Evolutionary conservation across 2,797 vertebrate genomes (phyloP).

Genomic region (Acanthurus tractus): DNA sequence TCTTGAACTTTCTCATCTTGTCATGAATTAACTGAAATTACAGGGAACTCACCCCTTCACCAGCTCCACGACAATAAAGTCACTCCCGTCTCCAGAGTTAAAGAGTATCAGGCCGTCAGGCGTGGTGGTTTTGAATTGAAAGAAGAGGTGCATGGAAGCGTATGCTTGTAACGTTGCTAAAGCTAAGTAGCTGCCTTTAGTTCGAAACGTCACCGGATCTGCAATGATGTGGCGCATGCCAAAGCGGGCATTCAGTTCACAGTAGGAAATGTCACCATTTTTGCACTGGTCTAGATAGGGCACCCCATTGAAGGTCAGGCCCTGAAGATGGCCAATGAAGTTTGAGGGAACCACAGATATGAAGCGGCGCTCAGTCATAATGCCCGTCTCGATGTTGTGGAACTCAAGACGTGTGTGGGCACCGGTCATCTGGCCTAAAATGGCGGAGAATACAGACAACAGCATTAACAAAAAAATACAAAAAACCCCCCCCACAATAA

Average conservation of each 20-base stretch:
- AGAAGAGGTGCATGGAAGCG: constrained; percentile 96
- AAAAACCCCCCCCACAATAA: background rate
- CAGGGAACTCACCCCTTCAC: constrained; percentile 92
- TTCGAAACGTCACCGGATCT: constrained; percentile 93
- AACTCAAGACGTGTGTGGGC: constrained; percentile 94
- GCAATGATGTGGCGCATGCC: constrained; percentile 94
- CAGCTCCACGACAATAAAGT: constrained; percentile 96
- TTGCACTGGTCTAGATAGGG: constrained; percentile 96
- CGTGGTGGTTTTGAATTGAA: constrained; percentile 96
- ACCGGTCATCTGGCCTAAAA: constrained; percentile 93
- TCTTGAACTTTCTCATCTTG: background rate
- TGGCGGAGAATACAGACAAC: background rate
- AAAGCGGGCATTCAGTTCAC: constrained; percentile 94
- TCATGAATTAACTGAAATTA: background rate
- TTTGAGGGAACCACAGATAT: constrained; percentile 94
- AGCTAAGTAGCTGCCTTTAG: constrained; percentile 91
- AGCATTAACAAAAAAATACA: background rate
- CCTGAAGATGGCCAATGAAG: constrained; percentile 95
- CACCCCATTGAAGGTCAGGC: constrained; percentile 91
- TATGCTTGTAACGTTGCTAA: constrained; percentile 93
- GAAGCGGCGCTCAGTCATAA: constrained; percentile 95
- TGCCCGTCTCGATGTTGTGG: constrained; percentile 96
- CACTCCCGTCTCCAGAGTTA: constrained; percentile 94
- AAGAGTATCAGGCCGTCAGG: constrained; percentile 94
- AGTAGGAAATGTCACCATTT: constrained; percentile 95